Evolutionary conservation across 2,888 invertebrate species (phyloP), one percentile per base, ranked within the genome.

Genomic region (Tromatobia lineatoria): DNA sequence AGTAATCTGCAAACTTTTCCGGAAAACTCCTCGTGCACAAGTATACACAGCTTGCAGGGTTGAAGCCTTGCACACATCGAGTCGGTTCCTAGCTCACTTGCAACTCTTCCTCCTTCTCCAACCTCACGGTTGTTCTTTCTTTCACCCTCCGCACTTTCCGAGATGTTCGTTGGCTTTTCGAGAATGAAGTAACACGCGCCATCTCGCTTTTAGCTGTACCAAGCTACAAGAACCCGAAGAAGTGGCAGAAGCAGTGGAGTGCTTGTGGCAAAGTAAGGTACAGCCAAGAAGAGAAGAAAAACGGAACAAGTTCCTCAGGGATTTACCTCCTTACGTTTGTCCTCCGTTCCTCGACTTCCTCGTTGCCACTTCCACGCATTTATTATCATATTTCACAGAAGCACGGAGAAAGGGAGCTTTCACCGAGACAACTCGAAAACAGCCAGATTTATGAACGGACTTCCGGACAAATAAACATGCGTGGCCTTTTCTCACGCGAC

Each of bases 361-460:
- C 88, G 88, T 90, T 90, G 88, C 87, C 85, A 85, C 79, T 82
- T 71, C 88, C 89, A 87, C 90, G 87, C 89, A 90, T 91, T 90
- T 91, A 91, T 91, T 91, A 91, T 90, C 91, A 91, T 91, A 91
- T 91, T 91, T 91, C 90, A 91, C 89, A 29, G 59, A 59, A 59
- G 75, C 84, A 57, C 54, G 50, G 77, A 82, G 82, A 88, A 57
- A 29, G 29, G 4, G 29, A 29, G 67, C 81, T 79, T 50, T 79
- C 78, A 79, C 74, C 52, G 75, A 57, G 79, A 82, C 81, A 87
- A 89, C 90, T 91, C 88, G 92, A 91, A 91, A 92, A 92, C 92
- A 92, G 90, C 87, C 90, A 91, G 92, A 92, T 92, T 92, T 92
- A 92, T 91, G 92, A 90, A 90, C 90, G 90, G 89, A 90, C 90